Evolutionary conservation across 2,113 vertebrate species (phyloP).

Genomic region (Columba janthina): DNA sequence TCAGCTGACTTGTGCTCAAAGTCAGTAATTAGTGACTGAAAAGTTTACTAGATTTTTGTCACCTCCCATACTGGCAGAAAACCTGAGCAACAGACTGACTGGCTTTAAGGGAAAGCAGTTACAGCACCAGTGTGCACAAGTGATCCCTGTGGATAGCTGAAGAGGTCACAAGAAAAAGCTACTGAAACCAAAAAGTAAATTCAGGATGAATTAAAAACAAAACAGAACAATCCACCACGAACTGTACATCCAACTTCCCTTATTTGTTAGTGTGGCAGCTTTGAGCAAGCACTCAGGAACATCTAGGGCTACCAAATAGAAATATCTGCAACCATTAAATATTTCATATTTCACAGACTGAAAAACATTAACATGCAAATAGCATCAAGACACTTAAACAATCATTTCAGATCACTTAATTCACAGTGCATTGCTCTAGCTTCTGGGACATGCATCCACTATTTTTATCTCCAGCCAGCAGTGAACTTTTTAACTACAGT

Average conservation of each 20-base stretch:
- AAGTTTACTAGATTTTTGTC: conserved; percentile 14
- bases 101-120: neutral
- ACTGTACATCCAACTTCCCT: neutral
- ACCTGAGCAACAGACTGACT: neutral
- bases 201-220: neutral
- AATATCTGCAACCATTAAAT: neutral
- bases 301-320: neutral
- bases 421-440: neutral
- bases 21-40: conserved; percentile 9
- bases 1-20: neutral
- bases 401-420: neutral
- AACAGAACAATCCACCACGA: neutral
- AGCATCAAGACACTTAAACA: neutral
- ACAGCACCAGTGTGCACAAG: neutral
- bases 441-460: neutral
- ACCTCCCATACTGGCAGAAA: neutral
- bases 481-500: neutral
- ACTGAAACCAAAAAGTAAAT: neutral
- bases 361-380: neutral
- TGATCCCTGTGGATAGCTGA: neutral
- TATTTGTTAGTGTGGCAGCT: neutral
- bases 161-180: neutral
- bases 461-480: neutral
- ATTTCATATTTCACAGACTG: neutral
- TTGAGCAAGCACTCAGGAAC: neutral